Evolutionary conservation across 2,113 vertebrate species (phyloP).

Genomic region (Nansenia antarctica): DNA sequence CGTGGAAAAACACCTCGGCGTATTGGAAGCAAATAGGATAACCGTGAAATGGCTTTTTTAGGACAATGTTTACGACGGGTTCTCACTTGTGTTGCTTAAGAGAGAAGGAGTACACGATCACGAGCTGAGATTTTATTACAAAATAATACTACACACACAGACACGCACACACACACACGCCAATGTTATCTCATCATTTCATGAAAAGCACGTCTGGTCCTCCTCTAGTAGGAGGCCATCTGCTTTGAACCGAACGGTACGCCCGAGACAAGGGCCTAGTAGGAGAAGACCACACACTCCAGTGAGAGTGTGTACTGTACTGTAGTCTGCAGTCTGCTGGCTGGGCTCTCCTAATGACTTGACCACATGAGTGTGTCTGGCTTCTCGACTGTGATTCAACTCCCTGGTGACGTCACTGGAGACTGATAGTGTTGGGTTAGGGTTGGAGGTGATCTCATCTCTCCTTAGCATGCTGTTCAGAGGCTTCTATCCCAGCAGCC

Average conservation of each 20-base stretch:
- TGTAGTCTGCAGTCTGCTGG: too few relatives aligned
- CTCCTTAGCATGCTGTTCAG: constrained; percentile 47
- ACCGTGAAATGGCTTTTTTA: too few relatives aligned
- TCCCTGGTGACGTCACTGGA: constrained; percentile 51
- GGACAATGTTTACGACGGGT: too few relatives aligned
- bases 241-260: neutral
- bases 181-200: neutral
- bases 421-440: constrained; percentile 43
- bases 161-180: neutral
- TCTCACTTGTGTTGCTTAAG: too few relatives aligned
- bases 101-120: too few relatives aligned
- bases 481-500: neutral
- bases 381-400: constrained; percentile 66
- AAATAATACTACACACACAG: neutral
- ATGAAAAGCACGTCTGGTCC: too few relatives aligned
- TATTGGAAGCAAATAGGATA: too few relatives aligned
- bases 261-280: neutral
- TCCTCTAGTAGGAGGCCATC: neutral
- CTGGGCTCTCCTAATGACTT: constrained; percentile 69
- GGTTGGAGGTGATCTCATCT: constrained; percentile 67
- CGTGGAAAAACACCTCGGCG: too few relatives aligned
- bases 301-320: too few relatives aligned
- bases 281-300: too few relatives aligned
- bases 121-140: too few relatives aligned
- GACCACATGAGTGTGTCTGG: constrained; percentile 72